Conservation (phyloP, 1,140 invertebrate genomes). For the Odontomachus brunneus region DNA sequence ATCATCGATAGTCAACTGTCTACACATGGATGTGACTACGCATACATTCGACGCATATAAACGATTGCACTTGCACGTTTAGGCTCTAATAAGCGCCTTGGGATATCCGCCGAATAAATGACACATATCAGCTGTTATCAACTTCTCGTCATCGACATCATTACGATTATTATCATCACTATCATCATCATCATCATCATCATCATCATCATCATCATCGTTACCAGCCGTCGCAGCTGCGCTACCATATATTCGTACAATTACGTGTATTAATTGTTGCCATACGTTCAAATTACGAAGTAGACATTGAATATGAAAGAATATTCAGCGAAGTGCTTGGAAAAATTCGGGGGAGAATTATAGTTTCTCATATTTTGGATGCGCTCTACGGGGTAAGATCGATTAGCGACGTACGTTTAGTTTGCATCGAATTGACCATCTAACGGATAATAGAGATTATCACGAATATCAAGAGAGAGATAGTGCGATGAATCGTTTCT, state of each 20-base stretch:
- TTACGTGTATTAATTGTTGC: slow-evolving; percentile 14
- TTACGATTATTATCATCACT: no score
- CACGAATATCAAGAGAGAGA: slow-evolving; percentile 34
- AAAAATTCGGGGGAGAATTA: slow-evolving; percentile 47
- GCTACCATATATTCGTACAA: slow-evolving; percentile 5
- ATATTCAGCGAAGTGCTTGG: slow-evolving; percentile 51
- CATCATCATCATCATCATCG: slow-evolving; percentile 36
- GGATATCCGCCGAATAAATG: background rate
- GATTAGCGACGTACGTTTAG: slow-evolving; percentile 56
- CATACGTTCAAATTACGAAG: slow-evolving; percentile 35
- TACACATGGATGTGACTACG: no score
- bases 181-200: background rate
- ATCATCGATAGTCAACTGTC: background rate
- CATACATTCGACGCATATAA: background rate
- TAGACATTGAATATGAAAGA: slow-evolving; percentile 58
- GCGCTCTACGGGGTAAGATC: slow-evolving; percentile 44
- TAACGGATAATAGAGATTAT: slow-evolving; percentile 57
- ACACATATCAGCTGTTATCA: background rate
- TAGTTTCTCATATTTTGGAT: background rate
- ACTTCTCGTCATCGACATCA: no score
- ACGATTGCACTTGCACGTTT: background rate
- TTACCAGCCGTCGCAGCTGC: slow-evolving; percentile 17
- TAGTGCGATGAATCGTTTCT: slow-evolving; percentile 9
- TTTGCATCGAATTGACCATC: slow-evolving; percentile 58
- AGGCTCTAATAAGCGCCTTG: background rate